Evolutionary conservation across 2,113 vertebrate genomes (phyloP).

Genomic region (Chloebia gouldiae): DNA sequence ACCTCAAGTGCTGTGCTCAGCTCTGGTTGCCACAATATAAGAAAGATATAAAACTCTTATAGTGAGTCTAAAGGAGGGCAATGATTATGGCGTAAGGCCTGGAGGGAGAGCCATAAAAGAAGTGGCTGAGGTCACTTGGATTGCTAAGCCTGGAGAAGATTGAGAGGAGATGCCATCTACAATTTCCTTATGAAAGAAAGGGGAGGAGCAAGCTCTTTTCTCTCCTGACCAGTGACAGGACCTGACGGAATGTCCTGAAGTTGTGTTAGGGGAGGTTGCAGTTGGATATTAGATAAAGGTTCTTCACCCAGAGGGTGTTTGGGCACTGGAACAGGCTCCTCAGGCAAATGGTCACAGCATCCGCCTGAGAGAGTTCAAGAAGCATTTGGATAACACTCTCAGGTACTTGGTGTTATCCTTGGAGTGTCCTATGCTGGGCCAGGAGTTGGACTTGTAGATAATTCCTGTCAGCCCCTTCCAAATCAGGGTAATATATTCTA

Average conservation of each 20-base stretch:
- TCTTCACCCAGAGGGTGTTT: neutral
- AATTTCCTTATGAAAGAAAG: neutral
- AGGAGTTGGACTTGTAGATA: neutral
- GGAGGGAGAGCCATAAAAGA: neutral
- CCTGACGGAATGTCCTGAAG: neutral
- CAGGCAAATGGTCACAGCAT: neutral
- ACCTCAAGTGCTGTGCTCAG: neutral
- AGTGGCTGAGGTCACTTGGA: neutral
- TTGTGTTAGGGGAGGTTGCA: neutral
- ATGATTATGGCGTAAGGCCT: fast-evolving
- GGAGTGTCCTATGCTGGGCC: neutral
- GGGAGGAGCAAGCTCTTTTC: neutral
- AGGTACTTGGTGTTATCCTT: neutral
- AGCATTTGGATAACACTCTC: neutral
- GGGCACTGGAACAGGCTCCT: neutral
- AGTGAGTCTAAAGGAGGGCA: neutral
- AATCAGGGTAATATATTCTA: neutral
- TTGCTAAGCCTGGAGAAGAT: neutral
- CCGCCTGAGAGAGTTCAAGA: neutral
- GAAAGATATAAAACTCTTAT: neutral
- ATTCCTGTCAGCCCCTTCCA: neutral
- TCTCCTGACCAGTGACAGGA: neutral
- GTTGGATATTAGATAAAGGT: fast-evolving
- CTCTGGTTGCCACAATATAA: neutral
- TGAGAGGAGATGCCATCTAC: neutral